phyloP scores from a whole-genome alignment of 2,797 vertebrate species.

The Brotula barbata region DNA sequence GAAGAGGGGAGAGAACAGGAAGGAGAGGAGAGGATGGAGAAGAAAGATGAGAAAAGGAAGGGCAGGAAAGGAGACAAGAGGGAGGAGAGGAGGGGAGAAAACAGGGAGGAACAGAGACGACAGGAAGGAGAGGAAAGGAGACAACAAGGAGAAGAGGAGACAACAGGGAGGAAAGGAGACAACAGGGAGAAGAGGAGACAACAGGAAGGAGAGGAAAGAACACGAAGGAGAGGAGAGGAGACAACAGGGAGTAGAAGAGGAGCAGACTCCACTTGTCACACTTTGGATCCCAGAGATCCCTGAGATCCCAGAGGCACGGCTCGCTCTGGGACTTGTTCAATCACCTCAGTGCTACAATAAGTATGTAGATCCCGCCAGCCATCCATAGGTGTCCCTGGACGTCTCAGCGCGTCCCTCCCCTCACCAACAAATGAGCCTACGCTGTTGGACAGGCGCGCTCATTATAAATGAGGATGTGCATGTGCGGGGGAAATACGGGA shows the following conservation, averaged over 20 bases:
- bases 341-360: constrained; percentile 57
- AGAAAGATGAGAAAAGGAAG: no score
- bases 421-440: constrained; percentile 73
- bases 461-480: constrained; percentile 73
- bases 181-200: constrained; percentile 19
- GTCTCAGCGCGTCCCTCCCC: constrained; percentile 40
- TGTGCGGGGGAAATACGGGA: constrained; percentile 32
- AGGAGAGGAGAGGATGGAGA: no score
- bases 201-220: background rate
- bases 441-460: constrained; percentile 65
- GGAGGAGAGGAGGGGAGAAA: background rate
- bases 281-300: constrained; percentile 46
- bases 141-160: no score
- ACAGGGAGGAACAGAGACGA: no score
- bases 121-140: background rate
- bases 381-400: constrained; percentile 64
- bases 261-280: constrained; percentile 64
- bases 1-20: constrained; percentile 21
- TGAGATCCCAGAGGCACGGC: constrained; percentile 62
- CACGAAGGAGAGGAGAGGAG: constrained; percentile 9
- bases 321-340: constrained; percentile 72
- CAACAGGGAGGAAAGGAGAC: no score
- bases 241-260: constrained; percentile 32
- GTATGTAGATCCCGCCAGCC: constrained; percentile 69
- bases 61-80: constrained; percentile 11